phyloP scores from a whole-genome alignment of 92 coral and sea anemone genomes.

The Bergia puertoricense region DNA sequence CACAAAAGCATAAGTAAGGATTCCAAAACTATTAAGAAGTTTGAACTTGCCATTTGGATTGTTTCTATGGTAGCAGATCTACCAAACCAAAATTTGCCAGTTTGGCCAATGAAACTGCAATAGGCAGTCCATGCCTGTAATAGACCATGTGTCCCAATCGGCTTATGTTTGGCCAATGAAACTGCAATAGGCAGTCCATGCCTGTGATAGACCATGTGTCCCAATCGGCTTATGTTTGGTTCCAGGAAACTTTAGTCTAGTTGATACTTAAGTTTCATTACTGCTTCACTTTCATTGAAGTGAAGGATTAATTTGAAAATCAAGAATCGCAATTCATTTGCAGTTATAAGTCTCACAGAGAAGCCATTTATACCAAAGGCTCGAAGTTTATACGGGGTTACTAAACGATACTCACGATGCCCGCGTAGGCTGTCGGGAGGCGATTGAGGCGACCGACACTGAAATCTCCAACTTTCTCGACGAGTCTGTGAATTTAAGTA shows the following conservation, averaged over 20 bases:
- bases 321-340: not conserved
- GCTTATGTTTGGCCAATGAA: not conserved
- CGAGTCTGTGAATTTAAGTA: slow-evolving; percentile 55
- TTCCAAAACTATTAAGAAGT: no score
- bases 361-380: not conserved
- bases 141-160: not conserved
- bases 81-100: no score
- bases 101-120: no score
- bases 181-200: not conserved
- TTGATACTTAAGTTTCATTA: not conserved
- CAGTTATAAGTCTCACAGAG: not conserved
- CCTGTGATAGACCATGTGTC: not conserved
- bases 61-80: no score
- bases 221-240: not conserved
- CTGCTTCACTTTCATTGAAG: not conserved
- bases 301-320: not conserved
- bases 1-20: no score
- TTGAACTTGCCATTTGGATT: no score
- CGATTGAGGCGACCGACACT: slow-evolving; percentile 76
- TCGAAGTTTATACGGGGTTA: not conserved
- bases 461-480: slow-evolving; percentile 67
- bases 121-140: no score
- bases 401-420: slow-evolving; percentile 59
- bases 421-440: slow-evolving; percentile 64
- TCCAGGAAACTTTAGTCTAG: not conserved